Percentiles rank a stretch among this genome's conserved stretches.
phyloP scores from a whole-genome alignment of 2,888 invertebrate species.

The Orthosia gracilis region DNA sequence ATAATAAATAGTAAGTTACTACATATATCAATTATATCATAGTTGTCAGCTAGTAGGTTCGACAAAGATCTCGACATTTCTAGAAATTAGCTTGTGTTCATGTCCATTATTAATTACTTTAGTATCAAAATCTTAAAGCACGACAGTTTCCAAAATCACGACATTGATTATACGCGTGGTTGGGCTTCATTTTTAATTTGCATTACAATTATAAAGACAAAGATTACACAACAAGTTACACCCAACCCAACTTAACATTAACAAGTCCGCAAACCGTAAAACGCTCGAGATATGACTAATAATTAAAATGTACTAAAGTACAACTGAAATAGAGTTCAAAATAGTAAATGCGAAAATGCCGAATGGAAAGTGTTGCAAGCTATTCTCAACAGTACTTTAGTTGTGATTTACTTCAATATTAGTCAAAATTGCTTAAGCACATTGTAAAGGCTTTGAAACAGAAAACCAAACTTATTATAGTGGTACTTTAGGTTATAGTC shows the following conservation, averaged over 20 bases:
- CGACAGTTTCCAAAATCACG: constrained; percentile 22
- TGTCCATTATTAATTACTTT: constrained; percentile 38
- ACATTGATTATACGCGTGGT: neutral
- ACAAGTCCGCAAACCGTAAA: neutral
- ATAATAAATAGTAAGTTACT: constrained; percentile 60
- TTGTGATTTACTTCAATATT: neutral
- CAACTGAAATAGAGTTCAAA: constrained; percentile 1
- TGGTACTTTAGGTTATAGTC: constrained; percentile 18
- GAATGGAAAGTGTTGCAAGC: neutral
- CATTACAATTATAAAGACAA: constrained; percentile 2
- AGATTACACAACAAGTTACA: neutral
- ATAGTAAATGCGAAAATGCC: neutral
- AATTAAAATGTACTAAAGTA: constrained; percentile 1
- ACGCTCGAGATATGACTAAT: neutral
- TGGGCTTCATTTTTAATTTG: neutral
- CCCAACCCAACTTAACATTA: neutral
- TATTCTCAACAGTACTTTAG: neutral
- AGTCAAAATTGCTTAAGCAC: neutral
- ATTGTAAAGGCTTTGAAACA: neutral
- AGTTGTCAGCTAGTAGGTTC: constrained; percentile 53
- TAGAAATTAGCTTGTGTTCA: constrained; percentile 41
- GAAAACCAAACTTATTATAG: constrained; percentile 19
- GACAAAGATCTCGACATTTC: constrained; percentile 43
- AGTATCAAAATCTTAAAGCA: constrained; percentile 30
- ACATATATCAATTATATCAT: constrained; percentile 62